Conservation (phyloP, 1,140 invertebrate genomes). For the Thereuonema tuberculata region DNA sequence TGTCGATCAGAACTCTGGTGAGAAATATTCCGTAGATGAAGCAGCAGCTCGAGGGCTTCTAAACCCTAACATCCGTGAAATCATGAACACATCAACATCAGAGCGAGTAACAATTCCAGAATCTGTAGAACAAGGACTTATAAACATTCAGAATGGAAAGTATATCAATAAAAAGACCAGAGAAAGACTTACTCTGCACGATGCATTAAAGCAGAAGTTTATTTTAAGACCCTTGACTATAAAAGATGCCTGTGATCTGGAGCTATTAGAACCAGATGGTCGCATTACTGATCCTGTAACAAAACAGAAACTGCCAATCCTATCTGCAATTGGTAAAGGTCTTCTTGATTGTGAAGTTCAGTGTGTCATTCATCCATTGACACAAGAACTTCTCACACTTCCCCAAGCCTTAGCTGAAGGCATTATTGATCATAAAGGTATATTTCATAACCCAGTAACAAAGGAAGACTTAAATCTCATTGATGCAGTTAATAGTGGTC, state of each 20-base stretch:
- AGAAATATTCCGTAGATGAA: constrained; percentile 60
- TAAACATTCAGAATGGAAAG: constrained; percentile 61
- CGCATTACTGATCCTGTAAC: constrained; percentile 65
- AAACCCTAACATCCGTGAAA: constrained; percentile 56
- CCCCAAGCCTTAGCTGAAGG: constrained; percentile 64
- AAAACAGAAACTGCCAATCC: constrained; percentile 54
- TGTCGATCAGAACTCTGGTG: constrained; percentile 64
- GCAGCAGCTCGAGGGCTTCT: constrained; percentile 61
- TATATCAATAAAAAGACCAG: constrained; percentile 57
- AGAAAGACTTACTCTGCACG: constrained; percentile 57
- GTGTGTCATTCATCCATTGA: constrained; percentile 59
- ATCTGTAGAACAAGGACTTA: constrained; percentile 57
- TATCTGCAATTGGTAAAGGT: constrained; percentile 69
- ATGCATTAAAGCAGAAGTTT: constrained; percentile 59
- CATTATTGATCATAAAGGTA: constrained; percentile 55
- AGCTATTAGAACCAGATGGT: constrained; percentile 60
- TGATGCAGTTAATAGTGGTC: constrained; percentile 69
- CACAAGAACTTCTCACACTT: constrained; percentile 63
- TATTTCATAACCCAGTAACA: constrained; percentile 54
- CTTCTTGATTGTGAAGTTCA: constrained; percentile 72
- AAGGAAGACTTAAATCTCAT: constrained; percentile 51
- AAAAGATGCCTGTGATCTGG: constrained; percentile 67
- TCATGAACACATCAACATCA: constrained; percentile 61
- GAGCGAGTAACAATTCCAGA: constrained; percentile 63
- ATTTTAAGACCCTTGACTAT: constrained; percentile 80